Evolutionary conservation across 1,140 invertebrate species (phyloP).

Genomic region (Ectropis grisescens): DNA sequence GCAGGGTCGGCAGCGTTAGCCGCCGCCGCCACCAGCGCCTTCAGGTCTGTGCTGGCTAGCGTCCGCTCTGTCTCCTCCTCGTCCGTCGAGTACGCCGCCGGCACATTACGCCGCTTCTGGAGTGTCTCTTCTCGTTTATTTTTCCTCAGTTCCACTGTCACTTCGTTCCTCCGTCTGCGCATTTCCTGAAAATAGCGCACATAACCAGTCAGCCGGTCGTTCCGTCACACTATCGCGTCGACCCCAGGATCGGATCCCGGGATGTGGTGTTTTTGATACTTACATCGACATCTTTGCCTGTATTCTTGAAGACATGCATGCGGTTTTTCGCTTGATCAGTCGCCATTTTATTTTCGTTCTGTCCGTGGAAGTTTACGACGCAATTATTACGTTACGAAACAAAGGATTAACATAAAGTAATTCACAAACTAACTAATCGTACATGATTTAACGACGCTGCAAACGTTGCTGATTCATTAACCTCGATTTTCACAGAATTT

Average conservation of each 20-base stretch:
- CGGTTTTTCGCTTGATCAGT: slow-evolving; percentile 83
- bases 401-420: slow-evolving; percentile 58
- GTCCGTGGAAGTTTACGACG: slow-evolving; percentile 27
- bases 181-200: slow-evolving; percentile 82
- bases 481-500: slow-evolving; percentile 44
- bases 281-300: slow-evolving; percentile 97
- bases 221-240: too few species aligned
- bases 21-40: slow-evolving; percentile 81
- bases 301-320: slow-evolving; percentile 95
- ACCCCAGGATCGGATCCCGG: too few species aligned
- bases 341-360: slow-evolving; percentile 78
- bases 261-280: slow-evolving; percentile 73
- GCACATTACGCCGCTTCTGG: slow-evolving; percentile 95
- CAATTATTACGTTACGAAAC: slow-evolving; percentile 53
- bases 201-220: slow-evolving; percentile 3
- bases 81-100: slow-evolving; percentile 84
- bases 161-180: slow-evolving; percentile 94
- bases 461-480: slow-evolving; percentile 55
- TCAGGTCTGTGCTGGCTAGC: slow-evolving; percentile 75
- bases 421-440: slow-evolving; percentile 43
- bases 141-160: slow-evolving; percentile 95
- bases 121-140: slow-evolving; percentile 97
- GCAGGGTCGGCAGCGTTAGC: slow-evolving; percentile 77
- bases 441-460: slow-evolving; percentile 57
- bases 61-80: slow-evolving; percentile 83